phyloP scores from a whole-genome alignment of 2,113 vertebrate species.

The Gasterosteus aculeatus region DNA sequence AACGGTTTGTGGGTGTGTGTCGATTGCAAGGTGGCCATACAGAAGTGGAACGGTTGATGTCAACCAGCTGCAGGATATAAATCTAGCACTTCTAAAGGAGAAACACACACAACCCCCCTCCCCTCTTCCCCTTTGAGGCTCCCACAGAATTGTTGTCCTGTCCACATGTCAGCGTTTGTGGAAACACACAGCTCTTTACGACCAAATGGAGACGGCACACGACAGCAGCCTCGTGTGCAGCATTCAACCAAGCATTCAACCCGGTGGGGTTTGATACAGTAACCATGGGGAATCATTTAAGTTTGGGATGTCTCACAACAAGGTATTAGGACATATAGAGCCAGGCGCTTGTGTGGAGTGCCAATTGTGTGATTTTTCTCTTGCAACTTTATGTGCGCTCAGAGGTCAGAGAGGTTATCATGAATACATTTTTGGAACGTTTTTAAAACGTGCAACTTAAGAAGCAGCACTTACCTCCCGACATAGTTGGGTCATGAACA shows the following conservation, averaged over 20 bases:
- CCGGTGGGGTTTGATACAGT: constrained; percentile 23
- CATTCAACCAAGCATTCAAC: constrained; percentile 38
- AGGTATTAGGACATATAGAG: constrained; percentile 31
- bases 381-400: constrained; percentile 34
- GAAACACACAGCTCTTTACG: constrained; percentile 50
- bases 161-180: constrained; percentile 60
- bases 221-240: constrained; percentile 32
- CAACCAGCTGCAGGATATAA: constrained; percentile 68
- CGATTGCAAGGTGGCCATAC: background rate
- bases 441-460: background rate
- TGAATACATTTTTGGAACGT: constrained; percentile 5
- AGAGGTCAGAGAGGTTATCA: background rate
- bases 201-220: constrained; percentile 28
- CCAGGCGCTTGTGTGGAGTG: constrained; percentile 21
- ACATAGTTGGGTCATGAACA: background rate
- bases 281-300: constrained; percentile 24
- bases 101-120: constrained; percentile 1
- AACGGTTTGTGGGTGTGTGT: background rate
- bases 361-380: constrained; percentile 60
- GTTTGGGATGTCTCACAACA: constrained; percentile 24
- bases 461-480: background rate
- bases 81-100: constrained; percentile 58
- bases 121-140: constrained; percentile 37
- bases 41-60: constrained; percentile 60
- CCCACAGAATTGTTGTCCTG: constrained; percentile 55